These are phyloP conservation scores for Lasioglossum malachurum DNA, from an alignment of 2,888 invertebrate genomes.

Conservation along the genomic window DNA sequence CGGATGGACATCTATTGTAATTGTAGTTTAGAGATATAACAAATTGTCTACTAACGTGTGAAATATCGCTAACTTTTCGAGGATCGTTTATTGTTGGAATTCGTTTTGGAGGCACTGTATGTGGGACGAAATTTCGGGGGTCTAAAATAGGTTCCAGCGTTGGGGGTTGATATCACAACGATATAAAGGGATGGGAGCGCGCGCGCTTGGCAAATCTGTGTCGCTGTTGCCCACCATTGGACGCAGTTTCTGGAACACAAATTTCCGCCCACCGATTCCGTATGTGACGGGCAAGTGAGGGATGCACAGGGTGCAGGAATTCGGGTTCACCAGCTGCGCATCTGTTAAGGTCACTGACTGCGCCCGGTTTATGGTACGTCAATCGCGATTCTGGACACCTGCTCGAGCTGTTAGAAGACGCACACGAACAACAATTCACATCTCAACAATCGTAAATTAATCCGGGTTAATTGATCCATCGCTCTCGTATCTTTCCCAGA, in stretches of 20 bases:
- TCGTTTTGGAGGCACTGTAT: neutral
- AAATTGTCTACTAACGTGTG: no score
- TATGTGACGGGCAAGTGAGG: conserved; percentile 14
- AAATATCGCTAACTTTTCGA: neutral
- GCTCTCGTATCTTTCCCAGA: neutral
- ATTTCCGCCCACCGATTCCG: conserved; percentile 18
- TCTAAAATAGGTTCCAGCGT: neutral
- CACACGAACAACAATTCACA: neutral
- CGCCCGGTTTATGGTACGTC: conserved; percentile 17
- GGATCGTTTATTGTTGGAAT: neutral
- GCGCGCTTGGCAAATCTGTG: conserved; percentile 3
- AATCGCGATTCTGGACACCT: conserved; percentile 17
- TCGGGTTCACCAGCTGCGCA: conserved; percentile 1
- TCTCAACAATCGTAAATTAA: conserved; percentile 15
- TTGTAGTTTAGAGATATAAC: neutral
- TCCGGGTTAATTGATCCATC: neutral
- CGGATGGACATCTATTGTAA: neutral
- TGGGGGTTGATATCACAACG: neutral
- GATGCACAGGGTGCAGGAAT: conserved; percentile 16
- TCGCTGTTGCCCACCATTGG: conserved; percentile 1
- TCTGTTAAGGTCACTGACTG: conserved; percentile 23
- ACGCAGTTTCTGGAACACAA: conserved; percentile 13
- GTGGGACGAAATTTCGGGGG: neutral
- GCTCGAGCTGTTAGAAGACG: conserved; percentile 12
- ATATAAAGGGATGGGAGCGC: neutral